phyloP scores from a whole-genome alignment of 2,797 vertebrate species.

The Xenops minutus region DNA sequence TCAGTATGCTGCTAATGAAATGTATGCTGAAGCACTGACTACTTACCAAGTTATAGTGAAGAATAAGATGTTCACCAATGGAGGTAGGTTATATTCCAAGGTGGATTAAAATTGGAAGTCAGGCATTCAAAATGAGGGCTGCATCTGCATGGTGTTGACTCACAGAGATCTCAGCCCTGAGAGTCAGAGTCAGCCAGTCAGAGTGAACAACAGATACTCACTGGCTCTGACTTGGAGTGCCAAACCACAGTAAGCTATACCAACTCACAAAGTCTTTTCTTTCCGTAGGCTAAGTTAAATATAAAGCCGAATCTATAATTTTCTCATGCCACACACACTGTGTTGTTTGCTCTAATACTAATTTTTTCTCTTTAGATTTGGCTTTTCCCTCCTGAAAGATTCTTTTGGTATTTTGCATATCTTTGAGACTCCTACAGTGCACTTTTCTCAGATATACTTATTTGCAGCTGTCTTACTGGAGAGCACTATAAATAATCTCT shows the following conservation, averaged over 20 bases:
- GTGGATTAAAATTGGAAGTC: neutral
- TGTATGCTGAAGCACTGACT: constrained; percentile 94
- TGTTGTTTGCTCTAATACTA: neutral
- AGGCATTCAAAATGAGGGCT: neutral
- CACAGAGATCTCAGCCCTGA: neutral
- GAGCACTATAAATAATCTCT: neutral
- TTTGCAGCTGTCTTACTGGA: neutral
- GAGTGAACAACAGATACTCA: neutral
- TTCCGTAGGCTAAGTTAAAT: neutral
- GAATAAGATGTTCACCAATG: constrained; percentile 95
- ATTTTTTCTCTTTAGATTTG: neutral
- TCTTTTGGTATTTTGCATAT: neutral
- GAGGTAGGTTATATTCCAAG: constrained; percentile 78
- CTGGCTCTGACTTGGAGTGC: neutral
- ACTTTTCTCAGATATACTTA: neutral
- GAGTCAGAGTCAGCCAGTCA: neutral
- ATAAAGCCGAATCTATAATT: neutral
- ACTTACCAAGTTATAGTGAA: constrained; percentile 96
- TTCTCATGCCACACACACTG: neutral
- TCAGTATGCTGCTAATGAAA: constrained; percentile 94
- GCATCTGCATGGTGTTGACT: neutral
- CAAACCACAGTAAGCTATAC: neutral
- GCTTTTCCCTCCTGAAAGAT: neutral
- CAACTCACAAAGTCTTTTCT: neutral
- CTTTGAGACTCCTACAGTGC: neutral